Evolutionary conservation across 2,888 invertebrate species (phyloP), one percentile per base, ranked within the genome.

Genomic region (Pocota personata): DNA sequence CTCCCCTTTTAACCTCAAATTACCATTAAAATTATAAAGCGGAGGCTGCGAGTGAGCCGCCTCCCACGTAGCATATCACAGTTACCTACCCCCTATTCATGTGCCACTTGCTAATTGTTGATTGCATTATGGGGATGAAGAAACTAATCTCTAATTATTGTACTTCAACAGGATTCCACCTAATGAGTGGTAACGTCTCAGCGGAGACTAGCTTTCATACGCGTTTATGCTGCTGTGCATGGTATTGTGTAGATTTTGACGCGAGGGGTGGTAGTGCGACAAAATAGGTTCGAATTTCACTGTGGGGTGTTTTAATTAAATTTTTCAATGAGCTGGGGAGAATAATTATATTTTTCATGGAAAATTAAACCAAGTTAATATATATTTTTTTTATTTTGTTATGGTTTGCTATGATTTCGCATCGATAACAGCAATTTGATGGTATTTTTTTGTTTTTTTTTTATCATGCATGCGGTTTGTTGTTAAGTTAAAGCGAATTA

Each of bases 21-120:
- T 48, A 46, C 19, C n/a, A 43, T 57, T 52, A 46, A 8, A 10
- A 48, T 7, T 14, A 14, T 10, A 55, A 16, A 50, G 37, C 24
- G 3, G 10, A 14, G 21, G 40, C n/a, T n/a, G n/a, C n/a, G n/a
- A n/a, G n/a, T n/a, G n/a, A n/a, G n/a, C n/a, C n/a, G n/a, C 24
- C 37, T 6, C 1, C 21, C 7, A 12, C 21, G n/a, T 10, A 40
- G n/a, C 60, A 35, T 30, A 8, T 14, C 32, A 37, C 72, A 32
- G 10, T 32, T 32, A 8, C 5, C 10, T n/a, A n/a, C 27, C 19
- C 37, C 52, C 37, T 64, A 78, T 55, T 64, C 48, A 35, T 43
- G 35, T 43, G 79, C 24, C 75, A 72, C 60, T 78, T 67, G 60
- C 67, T 83, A 83, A 83, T 83, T 83, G 83, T 50, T 72, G 67